phyloP scores from a whole-genome alignment of 2,888 invertebrate genomes.

The Alentia gelatinosa region DNA sequence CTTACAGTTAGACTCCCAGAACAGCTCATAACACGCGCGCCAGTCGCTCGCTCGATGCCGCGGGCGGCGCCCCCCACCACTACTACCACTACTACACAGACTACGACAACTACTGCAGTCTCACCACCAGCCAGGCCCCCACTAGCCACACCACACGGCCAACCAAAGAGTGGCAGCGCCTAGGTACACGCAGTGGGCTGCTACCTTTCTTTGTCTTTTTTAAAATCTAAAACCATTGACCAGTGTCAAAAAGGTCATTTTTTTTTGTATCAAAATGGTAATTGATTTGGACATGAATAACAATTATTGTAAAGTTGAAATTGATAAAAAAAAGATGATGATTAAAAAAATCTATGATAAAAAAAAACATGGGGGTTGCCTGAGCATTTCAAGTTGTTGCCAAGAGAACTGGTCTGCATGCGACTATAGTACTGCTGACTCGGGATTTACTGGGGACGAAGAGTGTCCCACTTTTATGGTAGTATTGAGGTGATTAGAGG shows the following conservation, averaged over 20 bases:
- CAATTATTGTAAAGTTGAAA: too few species aligned
- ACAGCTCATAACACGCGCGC: slow-evolving; percentile 46
- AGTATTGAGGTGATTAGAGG: background rate
- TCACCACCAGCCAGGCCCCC: too few species aligned
- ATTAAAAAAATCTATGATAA: background rate
- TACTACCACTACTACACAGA: background rate
- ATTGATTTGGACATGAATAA: too few species aligned
- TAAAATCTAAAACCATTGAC: too few species aligned
- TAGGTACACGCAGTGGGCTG: too few species aligned
- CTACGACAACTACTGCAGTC: too few species aligned
- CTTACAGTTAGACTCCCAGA: slow-evolving; percentile 48
- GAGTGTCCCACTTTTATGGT: background rate
- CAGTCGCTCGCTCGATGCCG: background rate
- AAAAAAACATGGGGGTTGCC: background rate
- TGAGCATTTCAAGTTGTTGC: background rate
- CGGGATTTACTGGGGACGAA: background rate
- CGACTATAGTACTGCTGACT: background rate
- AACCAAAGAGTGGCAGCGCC: too few species aligned
- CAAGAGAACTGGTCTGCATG: background rate
- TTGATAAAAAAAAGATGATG: background rate
- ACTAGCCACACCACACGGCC: too few species aligned
- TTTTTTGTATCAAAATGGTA: too few species aligned
- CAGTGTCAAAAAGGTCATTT: too few species aligned
- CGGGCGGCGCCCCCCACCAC: background rate
- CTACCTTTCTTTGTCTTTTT: too few species aligned